Conservation (phyloP, 2,888 invertebrate species). For the Strigamia transsilvanica region DNA sequence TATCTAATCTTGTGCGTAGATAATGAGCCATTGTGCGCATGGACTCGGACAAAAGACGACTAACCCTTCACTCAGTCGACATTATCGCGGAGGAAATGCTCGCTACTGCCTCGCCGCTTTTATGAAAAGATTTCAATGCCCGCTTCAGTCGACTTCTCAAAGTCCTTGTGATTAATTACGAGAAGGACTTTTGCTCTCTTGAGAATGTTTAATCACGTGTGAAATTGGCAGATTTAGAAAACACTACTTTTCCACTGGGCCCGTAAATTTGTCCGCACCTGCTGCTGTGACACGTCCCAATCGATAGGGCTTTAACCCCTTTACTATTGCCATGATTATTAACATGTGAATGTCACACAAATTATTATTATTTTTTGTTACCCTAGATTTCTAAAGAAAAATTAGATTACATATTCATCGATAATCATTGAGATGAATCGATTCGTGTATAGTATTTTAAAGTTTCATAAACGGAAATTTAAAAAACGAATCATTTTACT, state of each 20-base stretch:
- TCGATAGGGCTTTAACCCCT: slow-evolving; percentile 24
- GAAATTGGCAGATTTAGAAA: slow-evolving; percentile 53
- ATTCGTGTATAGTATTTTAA: too few relatives aligned
- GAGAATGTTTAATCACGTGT: slow-evolving; percentile 53
- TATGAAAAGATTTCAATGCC: slow-evolving; percentile 2
- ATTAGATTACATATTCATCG: too few relatives aligned
- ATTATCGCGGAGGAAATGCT: slow-evolving; percentile 25
- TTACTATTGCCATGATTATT: not conserved
- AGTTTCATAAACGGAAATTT: too few relatives aligned
- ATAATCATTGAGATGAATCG: too few relatives aligned
- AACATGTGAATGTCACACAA: not conserved
- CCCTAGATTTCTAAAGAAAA: too few relatives aligned
- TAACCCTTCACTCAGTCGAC: slow-evolving; percentile 30
- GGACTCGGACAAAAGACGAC: slow-evolving; percentile 30
- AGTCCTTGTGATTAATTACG: not conserved
- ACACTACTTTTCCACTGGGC: not conserved
- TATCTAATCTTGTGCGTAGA: slow-evolving; percentile 30
- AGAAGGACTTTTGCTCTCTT: not conserved
- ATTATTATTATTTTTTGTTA: too few relatives aligned
- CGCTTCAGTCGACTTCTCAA: not conserved
- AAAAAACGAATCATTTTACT: too few relatives aligned
- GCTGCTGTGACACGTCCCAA: not conserved
- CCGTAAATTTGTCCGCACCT: slow-evolving; percentile 15
- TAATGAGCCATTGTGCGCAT: slow-evolving; percentile 6
- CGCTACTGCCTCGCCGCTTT: not conserved